A percentile compares a stretch with the other conserved stretches of the same genome.
These are phyloP conservation scores for Danaus chrysippus DNA, from an alignment of 2,888 invertebrate species.

Conservation along the genomic window DNA sequence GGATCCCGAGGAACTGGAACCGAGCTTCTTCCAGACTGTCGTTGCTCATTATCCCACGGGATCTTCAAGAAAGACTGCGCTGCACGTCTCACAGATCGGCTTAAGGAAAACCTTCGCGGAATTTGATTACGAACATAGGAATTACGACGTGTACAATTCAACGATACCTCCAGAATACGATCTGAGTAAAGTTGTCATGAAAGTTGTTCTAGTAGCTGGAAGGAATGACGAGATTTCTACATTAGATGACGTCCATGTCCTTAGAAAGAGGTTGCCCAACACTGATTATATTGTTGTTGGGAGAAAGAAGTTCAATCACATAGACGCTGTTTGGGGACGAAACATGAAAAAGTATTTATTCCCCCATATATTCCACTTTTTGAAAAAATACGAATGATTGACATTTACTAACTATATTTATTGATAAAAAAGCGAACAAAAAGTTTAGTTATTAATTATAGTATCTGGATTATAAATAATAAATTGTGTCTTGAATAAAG, in stretches of 20 bases:
- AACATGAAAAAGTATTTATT: conserved; percentile 43
- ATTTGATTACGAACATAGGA: conserved; percentile 37
- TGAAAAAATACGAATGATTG: conserved; percentile 28
- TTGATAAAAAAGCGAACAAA: too few species aligned
- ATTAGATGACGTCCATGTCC: conserved; percentile 36
- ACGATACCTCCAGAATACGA: conserved; percentile 38
- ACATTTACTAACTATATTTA: neutral
- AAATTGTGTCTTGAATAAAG: too few species aligned
- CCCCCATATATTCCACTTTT: conserved; percentile 37
- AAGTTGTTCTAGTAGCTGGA: conserved; percentile 61
- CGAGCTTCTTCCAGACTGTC: conserved; percentile 48
- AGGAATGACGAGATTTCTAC: conserved; percentile 73
- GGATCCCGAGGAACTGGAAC: conserved; percentile 72
- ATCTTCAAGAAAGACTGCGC: conserved; percentile 38
- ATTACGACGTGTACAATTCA: conserved; percentile 34
- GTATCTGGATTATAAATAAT: too few species aligned
- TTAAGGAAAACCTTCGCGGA: conserved; percentile 31
- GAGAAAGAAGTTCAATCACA: conserved; percentile 41
- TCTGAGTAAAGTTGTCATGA: conserved; percentile 40
- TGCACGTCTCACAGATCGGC: conserved; percentile 38
- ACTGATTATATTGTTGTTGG: conserved; percentile 39
- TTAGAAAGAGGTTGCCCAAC: conserved; percentile 39
- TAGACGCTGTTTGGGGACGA: conserved; percentile 43
- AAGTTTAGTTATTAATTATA: too few species aligned
- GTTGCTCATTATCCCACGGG: conserved; percentile 42